Base-by-base conservation (phyloP, 2,888 invertebrate genomes). In the Lysandra coridon region DNA sequence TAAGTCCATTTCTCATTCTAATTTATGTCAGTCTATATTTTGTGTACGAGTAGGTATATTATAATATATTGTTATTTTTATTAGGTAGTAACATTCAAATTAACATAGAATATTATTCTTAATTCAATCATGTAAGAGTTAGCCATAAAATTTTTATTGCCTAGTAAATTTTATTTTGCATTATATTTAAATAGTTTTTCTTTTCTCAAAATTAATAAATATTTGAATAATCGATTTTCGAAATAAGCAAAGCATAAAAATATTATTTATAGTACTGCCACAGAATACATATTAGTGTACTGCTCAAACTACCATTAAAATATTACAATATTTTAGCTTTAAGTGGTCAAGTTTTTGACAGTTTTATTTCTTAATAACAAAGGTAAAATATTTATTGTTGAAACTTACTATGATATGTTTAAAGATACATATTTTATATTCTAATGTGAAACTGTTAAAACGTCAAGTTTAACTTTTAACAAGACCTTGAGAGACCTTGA, bases 81-180 rank as follows among this genome's bases (percentile, higher is more conserved):
- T 75, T 49, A 44, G n/a, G n/a, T 44, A 23, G n/a, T 75, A 49
- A 75, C 30, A 49, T n/a, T 44, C 17, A 30, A 75, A 75, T 75
- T 49, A 49, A 49, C 30, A 49, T 49, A 23, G 12, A 23, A 49
- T 75, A 75, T 49, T 75, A 44, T 75, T 75, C 49, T 23, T 75
- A 49, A 75, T 49, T 75, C 14, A 75, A 75, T 75, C 44, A 49
- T 75, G 49, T 44, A 2, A 74, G 49, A 49, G 75, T 30, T 44
- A 75, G 30, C 49, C 75, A 49, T 75, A 75, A 75, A 75, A 75
- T 12, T 49, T 75, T 75, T 75, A 75, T 75, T 75, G 12, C 12
- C 44, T 75, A 49, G 49, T 75, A 75, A 75, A 75, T 75, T 49
- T 75, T 75, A 44, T 53, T 75, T 75, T 49, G 75, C 49, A 75